A percentile compares a stretch with the other conserved stretches of the same genome.
phyloP scores from a whole-genome alignment of 1,140 invertebrate genomes.

The Druon quercuslanigerum region DNA sequence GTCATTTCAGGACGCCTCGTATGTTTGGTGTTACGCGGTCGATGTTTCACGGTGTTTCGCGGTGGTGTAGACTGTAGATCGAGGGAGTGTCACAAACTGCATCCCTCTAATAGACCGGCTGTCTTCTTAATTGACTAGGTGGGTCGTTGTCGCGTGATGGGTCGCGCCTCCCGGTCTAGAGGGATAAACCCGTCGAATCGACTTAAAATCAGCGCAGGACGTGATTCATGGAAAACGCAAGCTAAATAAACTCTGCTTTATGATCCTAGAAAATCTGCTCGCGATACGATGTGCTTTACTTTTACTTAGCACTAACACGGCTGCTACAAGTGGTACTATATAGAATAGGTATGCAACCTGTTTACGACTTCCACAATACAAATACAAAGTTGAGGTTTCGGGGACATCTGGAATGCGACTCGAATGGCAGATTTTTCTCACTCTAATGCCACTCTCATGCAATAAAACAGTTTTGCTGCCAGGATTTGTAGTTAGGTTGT shows the following conservation, averaged over 20 bases:
- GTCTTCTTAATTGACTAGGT: slow-evolving; percentile 66
- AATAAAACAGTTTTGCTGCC: slow-evolving; percentile 1
- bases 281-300: slow-evolving; percentile 21
- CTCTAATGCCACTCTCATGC: background rate
- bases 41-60: slow-evolving; percentile 54
- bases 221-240: slow-evolving; percentile 12
- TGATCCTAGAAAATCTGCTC: slow-evolving; percentile 22
- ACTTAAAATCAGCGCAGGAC: slow-evolving; percentile 5
- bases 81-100: slow-evolving; percentile 29
- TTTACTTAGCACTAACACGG: slow-evolving; percentile 25
- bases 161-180: slow-evolving; percentile 12
- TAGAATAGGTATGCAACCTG: slow-evolving; percentile 1
- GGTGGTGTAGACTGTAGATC: slow-evolving; percentile 19
- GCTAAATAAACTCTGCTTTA: slow-evolving; percentile 18
- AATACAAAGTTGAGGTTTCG: slow-evolving; percentile 23
- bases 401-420: slow-evolving; percentile 27
- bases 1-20: slow-evolving; percentile 58
- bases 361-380: slow-evolving; percentile 29
- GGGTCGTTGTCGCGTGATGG: slow-evolving; percentile 45
- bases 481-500: background rate
- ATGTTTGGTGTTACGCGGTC: slow-evolving; percentile 61
- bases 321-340: background rate
- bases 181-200: slow-evolving; percentile 13
- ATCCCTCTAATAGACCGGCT: slow-evolving; percentile 61
- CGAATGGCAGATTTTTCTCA: slow-evolving; percentile 16